Percentiles rank a stretch among this genome's conserved stretches.
These are phyloP conservation scores for Nycteola revayana DNA, from an alignment of 2,888 invertebrate species.

Conservation along the genomic window DNA sequence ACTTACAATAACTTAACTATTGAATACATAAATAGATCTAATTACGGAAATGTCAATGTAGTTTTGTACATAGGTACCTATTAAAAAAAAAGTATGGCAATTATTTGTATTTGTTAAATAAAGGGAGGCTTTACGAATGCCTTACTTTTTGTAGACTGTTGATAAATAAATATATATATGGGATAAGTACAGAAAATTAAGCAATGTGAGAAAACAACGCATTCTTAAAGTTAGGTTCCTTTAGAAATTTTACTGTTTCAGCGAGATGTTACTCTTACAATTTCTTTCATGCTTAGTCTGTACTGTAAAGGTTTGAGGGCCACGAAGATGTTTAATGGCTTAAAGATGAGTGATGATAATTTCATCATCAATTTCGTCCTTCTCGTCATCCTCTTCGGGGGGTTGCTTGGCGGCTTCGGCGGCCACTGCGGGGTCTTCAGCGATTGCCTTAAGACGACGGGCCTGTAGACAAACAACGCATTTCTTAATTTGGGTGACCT, in stretches of 20 bases:
- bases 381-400: slow-evolving; percentile 92
- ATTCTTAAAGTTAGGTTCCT: too few relatives aligned
- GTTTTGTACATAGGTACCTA: slow-evolving; percentile 38
- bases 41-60: slow-evolving; percentile 37
- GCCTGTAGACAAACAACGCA: slow-evolving; percentile 57
- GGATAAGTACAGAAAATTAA: too few relatives aligned
- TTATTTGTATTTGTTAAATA: slow-evolving; percentile 11
- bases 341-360: slow-evolving; percentile 93
- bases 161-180: too few relatives aligned
- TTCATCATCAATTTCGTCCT: slow-evolving; percentile 94
- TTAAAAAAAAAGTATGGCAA: slow-evolving; percentile 35
- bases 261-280: too few relatives aligned
- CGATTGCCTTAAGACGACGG: slow-evolving; percentile 87
- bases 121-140: too few relatives aligned
- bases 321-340: slow-evolving; percentile 22
- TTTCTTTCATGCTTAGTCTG: background rate
- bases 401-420: slow-evolving; percentile 86
- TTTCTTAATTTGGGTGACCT: background rate
- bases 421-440: slow-evolving; percentile 83
- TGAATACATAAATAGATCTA: slow-evolving; percentile 57
- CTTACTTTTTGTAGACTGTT: too few relatives aligned
- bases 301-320: slow-evolving; percentile 2
- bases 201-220: too few relatives aligned
- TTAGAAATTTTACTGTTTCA: too few relatives aligned
- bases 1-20: slow-evolving; percentile 46